Conservation (phyloP, 2,113 vertebrate species). For the Plestiodon gilberti region DNA sequence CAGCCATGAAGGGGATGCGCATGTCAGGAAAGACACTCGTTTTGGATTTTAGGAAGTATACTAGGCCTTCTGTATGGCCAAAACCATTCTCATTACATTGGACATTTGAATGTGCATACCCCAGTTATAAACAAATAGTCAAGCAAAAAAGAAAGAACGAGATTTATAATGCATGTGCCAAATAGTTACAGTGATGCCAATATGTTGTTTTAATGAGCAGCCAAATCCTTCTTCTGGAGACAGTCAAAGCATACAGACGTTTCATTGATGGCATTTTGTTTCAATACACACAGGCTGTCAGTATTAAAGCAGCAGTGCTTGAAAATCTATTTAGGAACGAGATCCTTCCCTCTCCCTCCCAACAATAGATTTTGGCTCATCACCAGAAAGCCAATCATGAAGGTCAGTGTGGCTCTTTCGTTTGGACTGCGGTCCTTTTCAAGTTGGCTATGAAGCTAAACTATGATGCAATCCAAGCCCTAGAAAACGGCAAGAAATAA, state of each 20-base stretch:
- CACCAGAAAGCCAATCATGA: slow-evolving; percentile 19
- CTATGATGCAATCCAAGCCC: not conserved
- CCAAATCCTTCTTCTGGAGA: slow-evolving; percentile 8
- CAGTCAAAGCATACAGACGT: slow-evolving; percentile 24
- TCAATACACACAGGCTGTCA: slow-evolving; percentile 17
- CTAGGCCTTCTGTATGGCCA: slow-evolving; percentile 16
- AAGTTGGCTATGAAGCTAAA: not conserved
- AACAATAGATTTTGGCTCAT: slow-evolving; percentile 52
- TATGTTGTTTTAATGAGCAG: slow-evolving; percentile 21
- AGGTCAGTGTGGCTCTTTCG: slow-evolving; percentile 37
- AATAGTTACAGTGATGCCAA: slow-evolving; percentile 21
- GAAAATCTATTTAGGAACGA: slow-evolving; percentile 38
- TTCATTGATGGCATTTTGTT: slow-evolving; percentile 35
- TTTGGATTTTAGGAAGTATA: slow-evolving; percentile 23
- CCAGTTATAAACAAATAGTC: slow-evolving; percentile 6
- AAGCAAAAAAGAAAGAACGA: not conserved
- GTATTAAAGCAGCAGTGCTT: slow-evolving; percentile 43
- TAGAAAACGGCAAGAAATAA: not conserved
- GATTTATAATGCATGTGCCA: not conserved
- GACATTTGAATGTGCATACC: slow-evolving; percentile 18
- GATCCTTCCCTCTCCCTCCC: slow-evolving; percentile 46
- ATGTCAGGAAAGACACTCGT: not conserved
- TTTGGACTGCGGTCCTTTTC: not conserved
- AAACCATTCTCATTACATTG: not conserved
- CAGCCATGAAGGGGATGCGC: not conserved